Conservation (phyloP, 2,113 vertebrate genomes). For the Collichthys lucidus region DNA sequence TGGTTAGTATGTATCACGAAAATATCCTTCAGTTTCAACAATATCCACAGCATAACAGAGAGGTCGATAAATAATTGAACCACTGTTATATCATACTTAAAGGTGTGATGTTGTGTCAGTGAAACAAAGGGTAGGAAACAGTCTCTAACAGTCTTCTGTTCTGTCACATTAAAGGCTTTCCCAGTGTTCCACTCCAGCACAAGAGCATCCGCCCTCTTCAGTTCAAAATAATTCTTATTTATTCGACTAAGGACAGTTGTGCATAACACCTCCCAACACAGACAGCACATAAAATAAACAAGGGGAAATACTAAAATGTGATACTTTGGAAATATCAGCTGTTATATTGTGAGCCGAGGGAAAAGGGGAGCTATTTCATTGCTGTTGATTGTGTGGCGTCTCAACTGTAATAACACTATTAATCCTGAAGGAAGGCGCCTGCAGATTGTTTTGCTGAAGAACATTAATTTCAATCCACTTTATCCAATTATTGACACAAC, state of each 20-base stretch:
- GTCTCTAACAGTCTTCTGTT: not conserved
- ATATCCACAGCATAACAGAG: not conserved
- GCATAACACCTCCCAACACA: not conserved
- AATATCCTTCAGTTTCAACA: not conserved
- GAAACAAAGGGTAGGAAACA: not conserved
- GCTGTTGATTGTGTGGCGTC: conserved; percentile 54
- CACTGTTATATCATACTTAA: not conserved
- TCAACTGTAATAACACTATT: conserved; percentile 72
- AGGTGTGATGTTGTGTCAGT: not conserved
- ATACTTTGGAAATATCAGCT: conserved; percentile 25
- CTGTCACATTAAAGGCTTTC: not conserved
- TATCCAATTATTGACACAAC: conserved; percentile 73
- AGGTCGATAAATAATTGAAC: not conserved
- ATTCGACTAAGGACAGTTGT: not conserved
- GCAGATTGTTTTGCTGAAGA: conserved; percentile 70
- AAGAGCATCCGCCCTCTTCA: not conserved
- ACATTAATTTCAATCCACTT: conserved; percentile 72
- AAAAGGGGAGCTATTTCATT: conserved; percentile 58
- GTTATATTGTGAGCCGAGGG: conserved; percentile 38
- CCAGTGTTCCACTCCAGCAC: not conserved
- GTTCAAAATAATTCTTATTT: not conserved
- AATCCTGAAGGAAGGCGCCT: conserved; percentile 69
- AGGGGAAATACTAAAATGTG: conserved; percentile 27
- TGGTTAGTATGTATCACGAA: not conserved
- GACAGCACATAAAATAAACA: not conserved